Evolutionary conservation across 2,888 invertebrate species (phyloP).

Genomic region (Harpalus rubripes): DNA sequence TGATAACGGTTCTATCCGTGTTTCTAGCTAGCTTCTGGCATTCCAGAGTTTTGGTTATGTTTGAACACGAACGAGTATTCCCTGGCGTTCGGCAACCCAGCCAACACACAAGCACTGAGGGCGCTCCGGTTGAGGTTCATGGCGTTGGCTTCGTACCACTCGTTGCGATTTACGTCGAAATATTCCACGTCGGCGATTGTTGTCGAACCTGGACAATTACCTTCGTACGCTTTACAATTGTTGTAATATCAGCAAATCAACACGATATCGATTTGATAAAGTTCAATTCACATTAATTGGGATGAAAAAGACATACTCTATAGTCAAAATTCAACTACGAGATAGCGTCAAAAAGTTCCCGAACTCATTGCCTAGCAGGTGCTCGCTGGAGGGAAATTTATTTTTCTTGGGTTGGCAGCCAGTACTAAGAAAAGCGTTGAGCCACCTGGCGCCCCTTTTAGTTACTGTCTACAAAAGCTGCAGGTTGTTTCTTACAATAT

Average conservation of each 20-base stretch:
- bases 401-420: too few relatives aligned
- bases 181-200: constrained; percentile 89
- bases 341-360: too few relatives aligned
- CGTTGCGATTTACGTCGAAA: constrained; percentile 86
- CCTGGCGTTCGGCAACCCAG: constrained; percentile 84
- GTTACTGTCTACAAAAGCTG: too few relatives aligned
- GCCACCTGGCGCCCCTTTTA: too few relatives aligned
- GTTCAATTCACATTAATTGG: too few relatives aligned
- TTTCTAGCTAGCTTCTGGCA: constrained; percentile 66
- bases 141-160: constrained; percentile 85
- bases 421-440: too few relatives aligned
- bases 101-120: constrained; percentile 87
- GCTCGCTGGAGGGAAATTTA: too few relatives aligned
- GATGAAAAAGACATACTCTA: too few relatives aligned
- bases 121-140: constrained; percentile 92
- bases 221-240: not conserved
- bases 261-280: too few relatives aligned
- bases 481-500: too few relatives aligned
- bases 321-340: too few relatives aligned
- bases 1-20: constrained; percentile 32
- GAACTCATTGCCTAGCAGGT: too few relatives aligned
- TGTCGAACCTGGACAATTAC: constrained; percentile 79
- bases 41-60: constrained; percentile 72
- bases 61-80: constrained; percentile 80
- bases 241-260: not conserved